Evolutionary conservation across 2,113 vertebrate genomes (phyloP).

Genomic region (Syngnathoides biaculeatus): DNA sequence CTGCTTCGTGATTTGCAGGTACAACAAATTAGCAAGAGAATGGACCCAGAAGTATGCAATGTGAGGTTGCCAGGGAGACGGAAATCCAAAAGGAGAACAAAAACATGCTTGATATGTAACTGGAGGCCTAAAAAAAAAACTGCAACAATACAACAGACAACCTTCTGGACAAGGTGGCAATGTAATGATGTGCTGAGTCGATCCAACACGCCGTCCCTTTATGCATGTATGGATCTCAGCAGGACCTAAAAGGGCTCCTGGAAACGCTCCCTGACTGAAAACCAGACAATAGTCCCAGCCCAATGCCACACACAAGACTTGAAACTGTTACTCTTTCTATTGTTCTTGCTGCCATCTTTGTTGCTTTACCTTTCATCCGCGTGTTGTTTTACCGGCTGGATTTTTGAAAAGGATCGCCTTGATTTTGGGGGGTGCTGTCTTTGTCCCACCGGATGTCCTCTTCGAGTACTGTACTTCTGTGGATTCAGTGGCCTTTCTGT

Average conservation of each 20-base stretch:
- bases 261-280: slow-evolving; percentile 65
- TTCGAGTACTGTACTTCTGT: slow-evolving; percentile 63
- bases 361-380: slow-evolving; percentile 50
- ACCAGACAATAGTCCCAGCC: slow-evolving; percentile 62
- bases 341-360: slow-evolving; percentile 53
- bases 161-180: slow-evolving; percentile 46
- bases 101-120: slow-evolving; percentile 67
- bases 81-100: slow-evolving; percentile 63
- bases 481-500: slow-evolving; percentile 71
- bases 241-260: slow-evolving; percentile 57
- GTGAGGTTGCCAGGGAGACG: slow-evolving; percentile 61
- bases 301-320: slow-evolving; percentile 65
- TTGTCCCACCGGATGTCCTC: slow-evolving; percentile 58
- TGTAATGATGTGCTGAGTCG: slow-evolving; percentile 55
- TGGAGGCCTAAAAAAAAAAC: slow-evolving; percentile 55
- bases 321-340: slow-evolving; percentile 64
- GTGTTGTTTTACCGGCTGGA: slow-evolving; percentile 43
- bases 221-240: slow-evolving; percentile 61
- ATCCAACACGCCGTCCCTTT: slow-evolving; percentile 63
- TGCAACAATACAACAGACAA: slow-evolving; percentile 51
- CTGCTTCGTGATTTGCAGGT: slow-evolving; percentile 58
- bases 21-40: slow-evolving; percentile 81
- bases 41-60: slow-evolving; percentile 83
- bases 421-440: slow-evolving; percentile 56
- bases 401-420: slow-evolving; percentile 44